Evolutionary conservation across 2,113 vertebrate genomes (phyloP).

Genomic region (Heteronetta atricapilla): DNA sequence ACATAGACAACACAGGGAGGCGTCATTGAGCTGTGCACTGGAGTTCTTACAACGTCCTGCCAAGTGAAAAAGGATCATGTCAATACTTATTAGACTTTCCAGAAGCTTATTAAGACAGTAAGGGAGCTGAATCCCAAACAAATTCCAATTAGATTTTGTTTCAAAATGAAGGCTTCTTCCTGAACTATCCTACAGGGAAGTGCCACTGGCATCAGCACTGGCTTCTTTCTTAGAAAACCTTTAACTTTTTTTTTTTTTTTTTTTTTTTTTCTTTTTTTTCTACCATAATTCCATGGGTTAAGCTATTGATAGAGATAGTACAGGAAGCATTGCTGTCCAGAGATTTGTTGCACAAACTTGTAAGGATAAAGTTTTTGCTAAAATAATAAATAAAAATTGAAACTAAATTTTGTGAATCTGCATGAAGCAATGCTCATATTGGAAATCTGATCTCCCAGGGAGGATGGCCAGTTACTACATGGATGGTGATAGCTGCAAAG

Average conservation of each 20-base stretch:
- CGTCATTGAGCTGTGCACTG: neutral
- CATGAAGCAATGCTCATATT: neutral
- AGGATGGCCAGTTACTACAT: neutral
- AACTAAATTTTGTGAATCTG: neutral
- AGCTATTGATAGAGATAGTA: neutral
- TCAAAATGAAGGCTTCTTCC: constrained; percentile 13
- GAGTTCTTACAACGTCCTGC: neutral
- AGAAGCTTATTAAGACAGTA: constrained; percentile 46
- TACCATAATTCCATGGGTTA: neutral
- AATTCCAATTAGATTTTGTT: constrained; percentile 54
- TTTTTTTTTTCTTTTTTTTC: neutral
- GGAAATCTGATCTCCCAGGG: neutral
- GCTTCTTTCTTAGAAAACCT: neutral
- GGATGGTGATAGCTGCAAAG: neutral
- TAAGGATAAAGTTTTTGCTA: accelerated
- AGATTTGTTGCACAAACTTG: neutral
- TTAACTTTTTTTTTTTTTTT: no score
- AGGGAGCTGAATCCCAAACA: constrained; percentile 55
- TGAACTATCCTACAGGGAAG: neutral
- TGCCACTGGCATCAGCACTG: neutral
- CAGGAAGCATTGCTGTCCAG: neutral
- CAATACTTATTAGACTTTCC: constrained; percentile 58
- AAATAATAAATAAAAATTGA: accelerated
- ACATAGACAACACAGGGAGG: constrained; percentile 24
- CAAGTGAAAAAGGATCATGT: neutral